Percentiles rank a stretch among this genome's conserved stretches.
These are phyloP conservation scores for Perizoma affinitatum DNA, from an alignment of 2,888 invertebrate genomes.

Conservation along the genomic window DNA sequence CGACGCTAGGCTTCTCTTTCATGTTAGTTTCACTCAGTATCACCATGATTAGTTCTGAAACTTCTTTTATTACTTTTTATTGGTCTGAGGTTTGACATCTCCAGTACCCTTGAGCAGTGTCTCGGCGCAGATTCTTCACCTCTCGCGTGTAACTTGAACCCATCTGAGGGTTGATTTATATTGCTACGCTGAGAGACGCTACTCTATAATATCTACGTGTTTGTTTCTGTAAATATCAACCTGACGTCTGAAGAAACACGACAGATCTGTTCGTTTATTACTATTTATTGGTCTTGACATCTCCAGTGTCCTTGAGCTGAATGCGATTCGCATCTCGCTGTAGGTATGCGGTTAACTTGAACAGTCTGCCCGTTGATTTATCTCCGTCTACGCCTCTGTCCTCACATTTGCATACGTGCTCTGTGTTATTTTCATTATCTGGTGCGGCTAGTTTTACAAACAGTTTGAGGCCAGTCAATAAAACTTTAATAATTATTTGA, in stretches of 20 bases:
- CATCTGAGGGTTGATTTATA: too few relatives aligned
- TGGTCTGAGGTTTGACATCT: conserved; percentile 33
- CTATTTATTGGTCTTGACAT: conserved; percentile 48
- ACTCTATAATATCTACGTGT: too few relatives aligned
- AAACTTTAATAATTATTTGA: not conserved
- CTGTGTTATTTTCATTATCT: conserved; percentile 11
- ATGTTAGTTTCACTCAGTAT: conserved; percentile 8
- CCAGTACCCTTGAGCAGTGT: conserved; percentile 52
- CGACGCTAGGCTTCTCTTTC: not conserved
- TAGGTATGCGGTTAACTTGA: conserved; percentile 20
- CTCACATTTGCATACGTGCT: conserved; percentile 22
- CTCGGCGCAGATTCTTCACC: too few relatives aligned
- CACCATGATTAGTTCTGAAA: conserved; percentile 8
- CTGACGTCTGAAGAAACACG: too few relatives aligned
- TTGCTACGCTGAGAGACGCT: too few relatives aligned
- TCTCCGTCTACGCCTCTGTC: conserved; percentile 24
- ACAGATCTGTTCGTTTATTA: conserved; percentile 8
- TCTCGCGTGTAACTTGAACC: too few relatives aligned
- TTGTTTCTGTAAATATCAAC: too few relatives aligned
- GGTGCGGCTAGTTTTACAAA: not conserved
- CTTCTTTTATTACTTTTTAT: not conserved
- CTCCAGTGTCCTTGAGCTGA: conserved; percentile 54
- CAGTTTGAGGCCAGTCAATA: not conserved
- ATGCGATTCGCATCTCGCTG: conserved; percentile 45
- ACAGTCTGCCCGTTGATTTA: conserved; percentile 29